A percentile compares a stretch with the other conserved stretches of the same genome.
Conservation (phyloP, 2,113 vertebrate species). For the Parus major region DNA sequence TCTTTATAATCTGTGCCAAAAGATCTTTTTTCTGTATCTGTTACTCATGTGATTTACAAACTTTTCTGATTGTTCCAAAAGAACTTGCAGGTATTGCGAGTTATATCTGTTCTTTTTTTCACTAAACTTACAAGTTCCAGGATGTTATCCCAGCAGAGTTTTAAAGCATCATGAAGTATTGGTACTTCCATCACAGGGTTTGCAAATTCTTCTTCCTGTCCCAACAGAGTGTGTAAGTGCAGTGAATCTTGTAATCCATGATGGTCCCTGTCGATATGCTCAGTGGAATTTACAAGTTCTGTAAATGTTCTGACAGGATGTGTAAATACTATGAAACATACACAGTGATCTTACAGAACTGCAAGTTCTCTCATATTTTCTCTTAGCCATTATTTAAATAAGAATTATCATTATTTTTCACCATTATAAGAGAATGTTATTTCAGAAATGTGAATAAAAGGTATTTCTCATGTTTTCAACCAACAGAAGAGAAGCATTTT, state of each 20-base stretch:
- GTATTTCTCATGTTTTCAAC: neutral
- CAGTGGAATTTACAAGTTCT: neutral
- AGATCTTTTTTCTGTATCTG: neutral
- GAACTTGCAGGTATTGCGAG: neutral
- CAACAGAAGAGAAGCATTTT: neutral
- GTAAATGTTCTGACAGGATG: neutral
- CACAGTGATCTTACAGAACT: neutral
- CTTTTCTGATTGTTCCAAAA: neutral
- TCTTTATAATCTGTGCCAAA: neutral
- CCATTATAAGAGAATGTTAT: neutral
- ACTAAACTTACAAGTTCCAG: neutral
- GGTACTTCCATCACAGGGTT: neutral
- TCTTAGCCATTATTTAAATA: neutral
- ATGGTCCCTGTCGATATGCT: neutral
- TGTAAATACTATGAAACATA: neutral
- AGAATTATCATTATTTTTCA: neutral
- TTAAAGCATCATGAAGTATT: constrained; percentile 37
- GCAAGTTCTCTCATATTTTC: neutral
- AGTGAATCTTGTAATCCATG: neutral
- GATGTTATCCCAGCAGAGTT: neutral
- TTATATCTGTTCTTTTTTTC: neutral
- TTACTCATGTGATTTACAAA: neutral
- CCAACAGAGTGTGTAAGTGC: neutral
- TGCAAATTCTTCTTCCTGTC: neutral
- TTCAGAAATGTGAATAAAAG: neutral